Evolutionary conservation across 1,140 invertebrate genomes (phyloP), one percentile per base, ranked within the genome.

Genomic region (Goniozus legneri): DNA sequence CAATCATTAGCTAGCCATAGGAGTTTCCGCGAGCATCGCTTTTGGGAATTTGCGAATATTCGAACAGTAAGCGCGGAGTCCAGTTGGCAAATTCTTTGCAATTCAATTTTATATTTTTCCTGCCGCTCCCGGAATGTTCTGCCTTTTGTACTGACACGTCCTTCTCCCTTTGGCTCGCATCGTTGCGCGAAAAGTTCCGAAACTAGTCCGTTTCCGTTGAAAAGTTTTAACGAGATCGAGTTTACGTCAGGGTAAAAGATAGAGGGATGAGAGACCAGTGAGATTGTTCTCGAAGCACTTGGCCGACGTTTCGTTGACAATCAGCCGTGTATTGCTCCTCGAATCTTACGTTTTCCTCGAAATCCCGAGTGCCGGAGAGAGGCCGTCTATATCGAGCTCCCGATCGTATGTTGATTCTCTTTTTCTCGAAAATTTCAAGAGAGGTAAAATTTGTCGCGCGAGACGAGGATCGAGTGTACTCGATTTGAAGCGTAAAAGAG

Each of bases 221-320:
- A 59, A 64, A 64, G 50, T 64, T 65, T 50, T 56, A 56, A 54
- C 58, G 43, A 50, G 52, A 56, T 61, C 53, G 52, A 62, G 54
- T 62, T 64, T 54, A 48, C 52, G 47, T 35, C 32, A 24, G 8
- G 4, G 32, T 33, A 4, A 33, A n/a, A n/a, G 32, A 33, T 10
- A 33, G 32, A 50, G 52, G 38, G 42, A 43, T 36, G 30, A 30
- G 31, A 27, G 22, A 38, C 19, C 46, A 21, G 31, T 15, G 27
- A 20, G 39, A 53, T 35, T 50, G 40, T 50, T 43, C 44, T 43
- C 39, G 36, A 47, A 58, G 62, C 56, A 45, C 33, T 21, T 36
- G 47, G 45, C 52, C 59, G 52, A 52, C 50, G 44, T 59, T 47
- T 52, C 46, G 43, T 49, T 54, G 50, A 56, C 50, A 52, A 47